Percentiles rank a stretch among this genome's conserved stretches.
These are phyloP conservation scores for Corticium candelabrum DNA, from an alignment of 37 sponge, comb jelly and placozoan genomes.

Conservation along the genomic window DNA sequence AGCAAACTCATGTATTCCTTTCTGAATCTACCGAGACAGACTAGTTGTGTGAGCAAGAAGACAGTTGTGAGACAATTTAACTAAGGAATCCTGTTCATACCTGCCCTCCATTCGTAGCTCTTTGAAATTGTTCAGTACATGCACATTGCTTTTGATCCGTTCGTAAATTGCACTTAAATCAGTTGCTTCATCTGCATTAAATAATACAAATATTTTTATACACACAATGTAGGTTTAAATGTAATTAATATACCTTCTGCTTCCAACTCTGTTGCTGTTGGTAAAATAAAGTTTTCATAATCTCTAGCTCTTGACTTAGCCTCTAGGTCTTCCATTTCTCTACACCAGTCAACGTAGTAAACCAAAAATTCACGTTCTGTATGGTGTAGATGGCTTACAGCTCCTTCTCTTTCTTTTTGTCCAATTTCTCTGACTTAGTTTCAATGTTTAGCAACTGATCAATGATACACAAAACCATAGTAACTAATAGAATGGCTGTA, in stretches of 20 bases:
- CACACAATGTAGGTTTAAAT: background rate
- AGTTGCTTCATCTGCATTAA: background rate
- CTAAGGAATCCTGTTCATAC: constrained; percentile 12
- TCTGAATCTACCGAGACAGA: constrained; percentile 9
- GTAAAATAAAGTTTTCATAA: constrained; percentile 48
- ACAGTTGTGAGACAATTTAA: background rate
- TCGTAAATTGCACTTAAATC: constrained; percentile 14
- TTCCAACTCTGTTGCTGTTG: constrained; percentile 47
- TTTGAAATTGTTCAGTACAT: constrained; percentile 74
- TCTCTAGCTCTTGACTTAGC: constrained; percentile 8
- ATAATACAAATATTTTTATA: background rate
- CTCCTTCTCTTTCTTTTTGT: constrained; percentile 8
- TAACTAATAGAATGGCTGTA: no score
- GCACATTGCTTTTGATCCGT: constrained; percentile 55
- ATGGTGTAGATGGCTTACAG: background rate
- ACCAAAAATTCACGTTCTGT: background rate
- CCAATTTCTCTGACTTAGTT: constrained; percentile 40
- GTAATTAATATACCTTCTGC: constrained; percentile 25
- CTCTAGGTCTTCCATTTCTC: constrained; percentile 27
- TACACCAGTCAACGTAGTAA: background rate
- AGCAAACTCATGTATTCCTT: constrained; percentile 62
- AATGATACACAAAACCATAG: no score
- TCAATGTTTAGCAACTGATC: constrained; percentile 20
- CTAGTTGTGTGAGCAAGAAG: background rate
- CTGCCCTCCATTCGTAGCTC: constrained; percentile 61